These are phyloP conservation scores for Rallus limicola DNA, from an alignment of 2,113 vertebrate species.

Conservation along the genomic window DNA sequence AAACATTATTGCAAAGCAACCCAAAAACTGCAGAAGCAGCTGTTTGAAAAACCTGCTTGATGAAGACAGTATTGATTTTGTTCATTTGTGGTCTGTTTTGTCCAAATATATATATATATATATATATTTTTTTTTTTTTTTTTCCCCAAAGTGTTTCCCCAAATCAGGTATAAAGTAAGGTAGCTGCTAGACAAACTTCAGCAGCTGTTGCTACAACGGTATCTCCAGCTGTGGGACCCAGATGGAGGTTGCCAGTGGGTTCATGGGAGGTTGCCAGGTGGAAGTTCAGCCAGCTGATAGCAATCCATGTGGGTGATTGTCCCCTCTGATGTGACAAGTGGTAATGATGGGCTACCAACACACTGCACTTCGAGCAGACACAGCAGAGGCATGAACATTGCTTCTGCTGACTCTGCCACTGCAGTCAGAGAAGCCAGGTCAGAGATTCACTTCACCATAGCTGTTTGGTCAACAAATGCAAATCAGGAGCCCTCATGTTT, in stretches of 20 bases:
- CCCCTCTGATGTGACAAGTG: not conserved
- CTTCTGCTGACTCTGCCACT: not conserved
- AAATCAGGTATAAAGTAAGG: not conserved
- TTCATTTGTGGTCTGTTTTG: not conserved
- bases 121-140: not conserved
- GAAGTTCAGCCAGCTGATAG: not conserved
- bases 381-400: fast-evolving
- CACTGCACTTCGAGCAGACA: not conserved
- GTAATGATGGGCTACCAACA: not conserved
- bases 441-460: not conserved
- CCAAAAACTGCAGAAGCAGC: not conserved
- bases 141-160: not conserved
- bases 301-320: not conserved
- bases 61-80: not conserved
- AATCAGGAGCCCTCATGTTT: not conserved
- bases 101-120: too few relatives aligned
- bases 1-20: not conserved
- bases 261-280: not conserved
- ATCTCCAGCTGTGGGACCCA: not conserved
- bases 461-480: not conserved
- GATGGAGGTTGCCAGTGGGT: not conserved
- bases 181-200: not conserved
- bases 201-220: not conserved
- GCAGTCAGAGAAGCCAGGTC: not conserved
- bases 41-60: not conserved